phyloP scores from a whole-genome alignment of 2,888 invertebrate species.

The Ferdinandea cuprea region DNA sequence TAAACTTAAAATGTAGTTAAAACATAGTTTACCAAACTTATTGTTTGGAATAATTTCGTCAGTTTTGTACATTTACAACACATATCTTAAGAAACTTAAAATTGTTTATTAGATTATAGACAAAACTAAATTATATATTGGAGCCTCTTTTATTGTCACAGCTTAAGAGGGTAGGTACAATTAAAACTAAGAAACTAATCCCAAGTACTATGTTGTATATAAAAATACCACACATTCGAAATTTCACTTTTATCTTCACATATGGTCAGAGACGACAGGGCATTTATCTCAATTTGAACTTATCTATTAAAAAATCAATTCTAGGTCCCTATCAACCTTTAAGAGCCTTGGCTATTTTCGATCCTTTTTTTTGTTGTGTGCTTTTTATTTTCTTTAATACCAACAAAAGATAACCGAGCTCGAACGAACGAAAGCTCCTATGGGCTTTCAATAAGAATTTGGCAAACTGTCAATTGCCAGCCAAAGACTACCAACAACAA shows the following conservation, averaged over 20 bases:
- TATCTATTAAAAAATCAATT: constrained; percentile 65
- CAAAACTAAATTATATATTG: too few relatives aligned
- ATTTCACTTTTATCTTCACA: not conserved
- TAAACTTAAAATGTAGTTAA: too few relatives aligned
- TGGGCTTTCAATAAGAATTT: constrained; percentile 45
- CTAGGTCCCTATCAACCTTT: constrained; percentile 67
- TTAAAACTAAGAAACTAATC: too few relatives aligned
- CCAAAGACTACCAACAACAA: constrained; percentile 18
- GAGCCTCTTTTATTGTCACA: too few relatives aligned
- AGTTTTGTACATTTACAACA: too few relatives aligned
- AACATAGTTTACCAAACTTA: too few relatives aligned
- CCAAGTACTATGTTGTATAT: too few relatives aligned
- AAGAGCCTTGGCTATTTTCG: constrained; percentile 71
- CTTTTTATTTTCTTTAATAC: constrained; percentile 12
- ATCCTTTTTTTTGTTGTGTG: constrained; percentile 48
- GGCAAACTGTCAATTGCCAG: constrained; percentile 9
- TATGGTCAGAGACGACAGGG: not conserved
- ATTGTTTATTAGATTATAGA: too few relatives aligned
- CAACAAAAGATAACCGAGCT: constrained; percentile 11
- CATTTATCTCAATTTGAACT: constrained; percentile 59
- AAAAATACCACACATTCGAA: too few relatives aligned
- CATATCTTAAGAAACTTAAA: too few relatives aligned
- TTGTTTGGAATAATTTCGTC: too few relatives aligned
- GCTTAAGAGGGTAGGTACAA: too few relatives aligned
- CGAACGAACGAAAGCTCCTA: constrained; percentile 9